Evolutionary conservation across 2,888 invertebrate genomes (phyloP).

Genomic region (Drosophila mulleri): DNA sequence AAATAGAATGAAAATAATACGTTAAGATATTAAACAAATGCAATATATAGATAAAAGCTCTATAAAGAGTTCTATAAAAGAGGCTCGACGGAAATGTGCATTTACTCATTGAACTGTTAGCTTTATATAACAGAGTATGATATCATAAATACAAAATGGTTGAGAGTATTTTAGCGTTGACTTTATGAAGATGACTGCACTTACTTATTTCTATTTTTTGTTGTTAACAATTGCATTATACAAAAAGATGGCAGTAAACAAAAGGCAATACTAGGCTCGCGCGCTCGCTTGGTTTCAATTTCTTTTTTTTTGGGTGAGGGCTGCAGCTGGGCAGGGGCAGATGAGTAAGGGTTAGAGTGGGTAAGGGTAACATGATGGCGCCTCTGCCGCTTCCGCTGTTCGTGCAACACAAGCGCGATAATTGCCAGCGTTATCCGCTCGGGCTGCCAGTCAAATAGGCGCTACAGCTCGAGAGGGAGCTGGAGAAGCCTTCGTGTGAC

Average conservation of each 20-base stretch:
- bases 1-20: too few relatives aligned
- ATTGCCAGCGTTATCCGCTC: slow-evolving; percentile 80
- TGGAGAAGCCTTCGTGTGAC: slow-evolving; percentile 73
- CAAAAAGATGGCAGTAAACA: slow-evolving; percentile 60
- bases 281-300: slow-evolving; percentile 12
- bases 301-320: slow-evolving; percentile 1
- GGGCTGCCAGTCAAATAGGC: slow-evolving; percentile 79
- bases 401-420: slow-evolving; percentile 80
- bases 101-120: too few relatives aligned
- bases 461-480: slow-evolving; percentile 30
- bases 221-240: slow-evolving; percentile 63
- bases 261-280: slow-evolving; percentile 22
- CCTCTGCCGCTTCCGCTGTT: slow-evolving; percentile 78
- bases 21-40: too few relatives aligned
- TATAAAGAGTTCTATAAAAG: too few relatives aligned
- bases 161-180: slow-evolving; percentile 14
- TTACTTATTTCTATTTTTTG: slow-evolving; percentile 38
- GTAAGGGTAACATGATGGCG: slow-evolving; percentile 72
- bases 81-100: too few relatives aligned
- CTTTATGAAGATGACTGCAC: neutral
- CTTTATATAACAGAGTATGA: too few relatives aligned
- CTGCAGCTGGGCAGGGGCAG: neutral
- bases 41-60: too few relatives aligned
- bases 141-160: too few relatives aligned
- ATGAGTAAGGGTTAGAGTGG: neutral